Base-by-base conservation (phyloP, 1,140 invertebrate genomes). In the Lithobius niger region DNA sequence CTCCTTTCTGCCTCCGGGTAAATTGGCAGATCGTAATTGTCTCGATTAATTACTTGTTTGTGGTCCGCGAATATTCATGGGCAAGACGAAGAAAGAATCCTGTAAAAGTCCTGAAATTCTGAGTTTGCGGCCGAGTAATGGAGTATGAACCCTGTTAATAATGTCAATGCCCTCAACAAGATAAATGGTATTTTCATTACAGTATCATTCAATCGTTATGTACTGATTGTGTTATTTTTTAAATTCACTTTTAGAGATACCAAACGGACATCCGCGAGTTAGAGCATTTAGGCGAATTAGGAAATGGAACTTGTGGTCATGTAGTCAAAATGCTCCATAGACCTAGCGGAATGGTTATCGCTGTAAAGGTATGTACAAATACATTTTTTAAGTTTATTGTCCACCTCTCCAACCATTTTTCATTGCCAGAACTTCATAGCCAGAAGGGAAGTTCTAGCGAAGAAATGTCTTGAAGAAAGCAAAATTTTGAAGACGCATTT, bases 261-360 rank as follows among this genome's bases (percentile, higher is more conserved):
- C 78, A 81, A 27, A 88, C 86, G n/a, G 80, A 84, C 58, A 85
- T 91, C 28, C 57, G 61, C 54, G 89, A 96, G 65, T 75, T 96
- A 63, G 81, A 90, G 64, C 80, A 88, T 62, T 70, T 94, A 28
- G 88, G 90, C 6, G 92, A 96, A 69, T 74, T 97, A 44, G 95
- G 94, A 55, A 89, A 88, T 70, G 95, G 94, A 2, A 96, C 92
- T 4, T 97, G 90, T 71, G 93, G 93, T n/a, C 89, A 95, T 73
- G 94, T 97, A 6, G 86, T 94, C 1, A 93, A 94, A 74, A 97
- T 97, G 94, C 73, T 80, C 58, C 93, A 97, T 70, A 85, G 82
- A 68, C 81, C 82, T 10, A 91, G 87, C 60, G 77, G 79, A 22
- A 81, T 82, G 63, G 78, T 89, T 27, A 91, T 97, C 66, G 94